These are phyloP conservation scores for Pseudococcus jackbeardsleyi DNA, from an alignment of 2,888 invertebrate genomes.

Conservation along the genomic window DNA sequence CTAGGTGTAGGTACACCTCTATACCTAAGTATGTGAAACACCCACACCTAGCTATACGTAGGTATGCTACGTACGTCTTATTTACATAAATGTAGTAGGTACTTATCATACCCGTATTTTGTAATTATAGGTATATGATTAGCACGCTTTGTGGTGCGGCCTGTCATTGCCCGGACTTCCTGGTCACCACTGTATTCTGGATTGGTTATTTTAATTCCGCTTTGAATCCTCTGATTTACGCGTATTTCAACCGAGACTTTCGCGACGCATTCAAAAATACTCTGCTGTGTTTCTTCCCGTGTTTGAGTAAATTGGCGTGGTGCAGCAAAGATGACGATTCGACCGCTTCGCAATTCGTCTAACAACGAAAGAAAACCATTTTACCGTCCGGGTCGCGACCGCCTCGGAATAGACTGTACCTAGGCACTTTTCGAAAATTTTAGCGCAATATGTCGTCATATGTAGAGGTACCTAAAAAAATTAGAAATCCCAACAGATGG, in stretches of 20 bases:
- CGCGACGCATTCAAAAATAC: slow-evolving; percentile 96
- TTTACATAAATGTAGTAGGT: too few species aligned
- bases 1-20: too few species aligned
- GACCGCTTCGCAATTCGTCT: slow-evolving; percentile 65
- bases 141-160: slow-evolving; percentile 84
- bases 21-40: too few species aligned
- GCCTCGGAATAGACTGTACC: too few species aligned
- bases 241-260: slow-evolving; percentile 96
- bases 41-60: too few species aligned
- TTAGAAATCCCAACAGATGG: too few species aligned
- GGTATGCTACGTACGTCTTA: too few species aligned
- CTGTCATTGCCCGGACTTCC: slow-evolving; percentile 78
- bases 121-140: slow-evolving; percentile 83
- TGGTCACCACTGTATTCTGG: slow-evolving; percentile 86
- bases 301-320: slow-evolving; percentile 78
- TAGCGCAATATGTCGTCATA: too few species aligned
- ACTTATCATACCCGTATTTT: neutral
- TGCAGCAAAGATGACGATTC: slow-evolving; percentile 73
- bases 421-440: too few species aligned
- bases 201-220: slow-evolving; percentile 98
- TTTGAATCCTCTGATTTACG: slow-evolving; percentile 94
- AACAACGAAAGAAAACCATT: neutral
- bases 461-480: too few species aligned
- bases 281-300: slow-evolving; percentile 86
- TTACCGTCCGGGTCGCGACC: too few species aligned